Base-by-base conservation (phyloP, 2,888 invertebrate genomes). In the Andrena haemorrhoa region DNA sequence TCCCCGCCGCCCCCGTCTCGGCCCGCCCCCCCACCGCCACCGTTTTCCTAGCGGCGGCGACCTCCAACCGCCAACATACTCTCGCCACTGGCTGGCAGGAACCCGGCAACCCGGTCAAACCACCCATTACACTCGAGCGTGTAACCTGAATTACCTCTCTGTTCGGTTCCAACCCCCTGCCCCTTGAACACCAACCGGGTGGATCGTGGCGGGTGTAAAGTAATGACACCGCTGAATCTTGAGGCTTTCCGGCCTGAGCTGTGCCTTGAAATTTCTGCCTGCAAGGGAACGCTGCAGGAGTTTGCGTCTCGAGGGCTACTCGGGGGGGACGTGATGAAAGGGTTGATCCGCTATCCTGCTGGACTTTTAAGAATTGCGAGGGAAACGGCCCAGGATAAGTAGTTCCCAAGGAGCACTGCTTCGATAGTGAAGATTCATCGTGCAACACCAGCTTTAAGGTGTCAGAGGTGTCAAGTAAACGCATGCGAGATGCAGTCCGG, bases 121-220 rank as follows among this genome's bases (percentile, higher is more conserved):
- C 88, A 77, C 83, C 88, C 86, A 88, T 88, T 88, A 88, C 89
- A 83, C 78, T 80, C 78, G 79, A 78, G 81, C 84, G 76, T 88
- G 88, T 88, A 88, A 84, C 88, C 83, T 79, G 89, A 89, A 89
- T 88, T 89, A 88, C 83, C 76, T 84, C 65, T 69, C 86, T 69
- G 80, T 88, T 83, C 79, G 71, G 73, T 72, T 79, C 70, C 81
- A 79, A 41, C 12, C 41, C 79, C 83, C 76, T 77, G 68, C 47
- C 72, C 51, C 73, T 51, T 69, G 47, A 60, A 69, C 82, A 47
- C 60, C 64, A 82, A 41, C 68, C 71, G 72, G 33, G 77, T 82
- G 68, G 82, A 80, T 83, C 79, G 82, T 58, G 58, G 41, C 49
- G 29, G 75, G 75, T 61, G 77, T 71, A 78, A 80, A 86, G 79